Evolutionary conservation across 2,888 invertebrate species (phyloP), one percentile per base, ranked within the genome.

Genomic region (Flabesymbios commensalis): DNA sequence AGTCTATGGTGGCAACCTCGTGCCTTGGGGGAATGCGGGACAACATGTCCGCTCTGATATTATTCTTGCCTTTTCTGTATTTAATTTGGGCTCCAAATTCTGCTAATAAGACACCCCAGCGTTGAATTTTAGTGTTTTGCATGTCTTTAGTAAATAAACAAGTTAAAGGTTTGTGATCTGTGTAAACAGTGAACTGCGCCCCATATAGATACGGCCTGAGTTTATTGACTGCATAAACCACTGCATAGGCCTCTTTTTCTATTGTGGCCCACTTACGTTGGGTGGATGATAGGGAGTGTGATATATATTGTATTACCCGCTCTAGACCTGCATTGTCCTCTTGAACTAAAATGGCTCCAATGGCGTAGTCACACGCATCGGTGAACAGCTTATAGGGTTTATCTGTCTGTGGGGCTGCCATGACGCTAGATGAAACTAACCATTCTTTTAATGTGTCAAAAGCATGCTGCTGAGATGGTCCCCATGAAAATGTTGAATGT

Each of bases 81-180:
- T 45, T 7, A 17, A 45, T 45, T 17, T 19, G 14, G 22, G 43
- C 36, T n/a, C 49, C 49, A 28, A 24, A 57, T 51, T 49, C 58
- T 19, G 58, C 49, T 19, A 57, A 28, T 5, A 51, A 19, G 3
- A 51, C 22, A 4, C 26, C 51, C 58, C 51, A 57, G 5, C 51
- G 24, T 52, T 57, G 58, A 4, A 57, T 39, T 28, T 52, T 57
- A 3, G 58, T 51, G 41, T 57, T 57, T 5, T 4, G 7, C 29
- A 57, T 52, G 7, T 52, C 51, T 39, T 26, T 24, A n/a, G 33
- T 51, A 29, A 57, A 57, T n/a, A 59, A 19, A 22, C 2, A 32
- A 24, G 17, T 7, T 31, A 59, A 31, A 5, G 59, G 59, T 2
- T 59, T 59, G 32, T 59, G 43, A 22, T 54, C 59, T 1, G 59